A percentile compares a stretch with the other conserved stretches of the same genome.
These are phyloP conservation scores for Pangasius larnaudii DNA, from an alignment of 2,797 vertebrate species.

Conservation along the genomic window DNA sequence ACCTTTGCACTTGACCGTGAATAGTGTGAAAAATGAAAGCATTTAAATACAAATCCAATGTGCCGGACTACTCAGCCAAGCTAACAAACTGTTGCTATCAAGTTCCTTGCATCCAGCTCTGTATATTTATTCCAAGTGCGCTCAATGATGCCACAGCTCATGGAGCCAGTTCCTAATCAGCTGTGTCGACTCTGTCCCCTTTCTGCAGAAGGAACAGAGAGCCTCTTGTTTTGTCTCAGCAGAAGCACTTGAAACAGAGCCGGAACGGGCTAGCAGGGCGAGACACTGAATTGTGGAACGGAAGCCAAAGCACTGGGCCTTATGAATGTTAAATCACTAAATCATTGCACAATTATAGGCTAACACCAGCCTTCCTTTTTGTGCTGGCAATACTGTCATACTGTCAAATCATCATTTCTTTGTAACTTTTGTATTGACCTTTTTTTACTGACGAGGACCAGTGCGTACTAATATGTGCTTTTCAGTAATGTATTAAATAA, in stretches of 20 bases:
- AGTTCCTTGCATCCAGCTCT: neutral
- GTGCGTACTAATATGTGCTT: conserved; percentile 18
- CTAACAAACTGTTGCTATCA: neutral
- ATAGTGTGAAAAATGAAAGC: neutral
- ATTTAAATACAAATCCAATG: neutral
- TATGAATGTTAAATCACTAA: conserved; percentile 35
- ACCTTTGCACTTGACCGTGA: neutral
- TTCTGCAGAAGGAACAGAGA: conserved; percentile 49
- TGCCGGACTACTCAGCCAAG: neutral
- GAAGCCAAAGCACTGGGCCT: conserved; percentile 26
- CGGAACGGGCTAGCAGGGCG: conserved; percentile 5
- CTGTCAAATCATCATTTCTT: conserved; percentile 20
- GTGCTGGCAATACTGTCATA: conserved; percentile 1
- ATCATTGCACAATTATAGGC: conserved; percentile 25
- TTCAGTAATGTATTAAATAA: conserved; percentile 37
- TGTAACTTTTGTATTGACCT: conserved; percentile 26
- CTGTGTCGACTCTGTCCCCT: conserved; percentile 35
- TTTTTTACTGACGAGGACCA: conserved; percentile 11
- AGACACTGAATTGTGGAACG: conserved; percentile 25
- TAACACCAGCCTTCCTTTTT: conserved; percentile 14
- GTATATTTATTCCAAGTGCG: neutral
- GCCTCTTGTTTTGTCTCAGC: conserved; percentile 43
- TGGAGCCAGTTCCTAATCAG: conserved; percentile 27
- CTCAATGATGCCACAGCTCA: conserved; percentile 10
- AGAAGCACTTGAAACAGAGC: conserved; percentile 45